Evolutionary conservation across 2,113 vertebrate genomes (phyloP).

Genomic region (Cheilinus undulatus): DNA sequence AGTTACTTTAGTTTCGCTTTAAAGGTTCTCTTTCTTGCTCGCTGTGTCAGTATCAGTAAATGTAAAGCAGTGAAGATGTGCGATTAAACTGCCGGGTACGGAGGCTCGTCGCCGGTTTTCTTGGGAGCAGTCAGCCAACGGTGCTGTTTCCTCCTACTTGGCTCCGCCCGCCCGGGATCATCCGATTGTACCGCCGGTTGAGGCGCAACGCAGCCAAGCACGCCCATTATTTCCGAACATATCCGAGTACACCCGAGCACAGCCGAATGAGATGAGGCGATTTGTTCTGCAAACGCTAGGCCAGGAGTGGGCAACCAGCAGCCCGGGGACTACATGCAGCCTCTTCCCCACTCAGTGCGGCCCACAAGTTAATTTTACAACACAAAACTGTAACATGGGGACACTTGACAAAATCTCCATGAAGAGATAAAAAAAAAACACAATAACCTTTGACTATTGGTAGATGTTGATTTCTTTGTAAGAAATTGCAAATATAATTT

Average conservation of each 20-base stretch:
- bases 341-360: too few relatives aligned
- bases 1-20: not conserved
- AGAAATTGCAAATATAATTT: too few relatives aligned
- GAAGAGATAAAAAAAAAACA: too few relatives aligned
- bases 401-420: too few relatives aligned
- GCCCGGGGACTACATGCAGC: too few relatives aligned
- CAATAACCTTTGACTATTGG: too few relatives aligned
- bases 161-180: conserved; percentile 76
- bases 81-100: conserved; percentile 28
- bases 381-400: too few relatives aligned
- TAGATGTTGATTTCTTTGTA: too few relatives aligned
- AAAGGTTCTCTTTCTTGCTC: not conserved
- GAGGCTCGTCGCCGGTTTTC: conserved; percentile 63
- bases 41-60: not conserved
- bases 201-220: conserved; percentile 15
- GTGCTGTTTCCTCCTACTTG: conserved; percentile 61
- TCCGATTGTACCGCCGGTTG: conserved; percentile 71
- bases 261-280: too few relatives aligned
- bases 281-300: too few relatives aligned
- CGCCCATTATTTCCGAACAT: conserved; percentile 35
- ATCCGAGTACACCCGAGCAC: conserved; percentile 39
- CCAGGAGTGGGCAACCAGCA: too few relatives aligned
- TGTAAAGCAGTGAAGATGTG: not conserved
- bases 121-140: conserved; percentile 38
- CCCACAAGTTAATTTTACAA: too few relatives aligned